phyloP scores from a whole-genome alignment of 2,888 invertebrate genomes.

The Candidula unifasciata region DNA sequence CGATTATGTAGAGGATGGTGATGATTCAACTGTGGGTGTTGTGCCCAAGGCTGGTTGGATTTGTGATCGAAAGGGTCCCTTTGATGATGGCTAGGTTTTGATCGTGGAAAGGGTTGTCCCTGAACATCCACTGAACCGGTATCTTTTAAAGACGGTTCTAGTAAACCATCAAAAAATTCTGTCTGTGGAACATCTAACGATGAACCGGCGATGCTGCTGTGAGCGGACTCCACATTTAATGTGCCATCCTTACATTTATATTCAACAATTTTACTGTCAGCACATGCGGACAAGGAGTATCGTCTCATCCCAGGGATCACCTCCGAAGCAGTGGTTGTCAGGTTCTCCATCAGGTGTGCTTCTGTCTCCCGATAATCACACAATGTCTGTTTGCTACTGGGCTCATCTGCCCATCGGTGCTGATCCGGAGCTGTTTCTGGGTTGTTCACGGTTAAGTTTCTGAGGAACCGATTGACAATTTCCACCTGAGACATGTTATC shows the following conservation, averaged over 20 bases:
- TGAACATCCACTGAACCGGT: not conserved
- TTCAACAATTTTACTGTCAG: not conserved
- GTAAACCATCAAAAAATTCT: not conserved
- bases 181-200: not conserved
- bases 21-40: conserved; percentile 38
- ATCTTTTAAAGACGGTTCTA: not conserved
- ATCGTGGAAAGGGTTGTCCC: not conserved
- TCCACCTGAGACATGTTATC: conserved; percentile 49
- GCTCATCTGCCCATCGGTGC: conserved; percentile 35
- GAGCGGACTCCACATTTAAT: not conserved
- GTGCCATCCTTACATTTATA: not conserved
- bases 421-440: not conserved
- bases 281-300: not conserved
- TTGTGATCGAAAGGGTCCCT: not conserved
- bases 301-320: not conserved
- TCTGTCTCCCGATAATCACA: not conserved
- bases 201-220: too few relatives aligned
- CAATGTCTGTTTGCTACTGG: not conserved
- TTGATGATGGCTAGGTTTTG: conserved; percentile 1
- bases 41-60: conserved; percentile 8
- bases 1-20: conserved; percentile 47
- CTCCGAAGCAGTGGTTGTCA: too few relatives aligned
- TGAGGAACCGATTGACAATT: conserved; percentile 44
- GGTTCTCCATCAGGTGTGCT: too few relatives aligned
- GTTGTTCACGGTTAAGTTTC: conserved; percentile 38